phyloP scores from a whole-genome alignment of 35 echinoderm and acorn worm genomes.

The Heliocidaris tuberculata region DNA sequence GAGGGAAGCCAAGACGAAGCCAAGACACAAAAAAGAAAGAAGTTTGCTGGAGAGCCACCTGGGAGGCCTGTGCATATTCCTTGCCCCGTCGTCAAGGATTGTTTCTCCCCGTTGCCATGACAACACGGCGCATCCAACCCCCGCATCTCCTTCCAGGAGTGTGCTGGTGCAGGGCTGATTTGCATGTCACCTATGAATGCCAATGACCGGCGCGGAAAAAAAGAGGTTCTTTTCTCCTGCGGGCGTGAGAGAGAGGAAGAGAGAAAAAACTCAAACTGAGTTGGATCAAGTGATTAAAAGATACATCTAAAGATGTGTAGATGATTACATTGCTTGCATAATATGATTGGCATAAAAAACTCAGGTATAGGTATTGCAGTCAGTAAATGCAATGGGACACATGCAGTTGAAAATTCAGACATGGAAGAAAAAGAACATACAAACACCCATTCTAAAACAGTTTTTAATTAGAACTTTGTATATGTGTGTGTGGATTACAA shows the following conservation, averaged over 20 bases:
- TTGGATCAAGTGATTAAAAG: neutral
- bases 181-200: constrained; percentile 9
- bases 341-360: no score
- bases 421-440: no score
- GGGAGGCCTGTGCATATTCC: neutral
- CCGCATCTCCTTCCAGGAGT: neutral
- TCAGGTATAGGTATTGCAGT: neutral
- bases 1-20: neutral
- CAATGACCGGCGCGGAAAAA: neutral
- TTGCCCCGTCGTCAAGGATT: constrained; percentile 1
- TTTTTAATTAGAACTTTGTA: no score
- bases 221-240: no score
- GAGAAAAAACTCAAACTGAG: neutral
- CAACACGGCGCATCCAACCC: neutral
- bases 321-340: no score
- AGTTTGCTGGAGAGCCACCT: neutral
- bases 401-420: no score
- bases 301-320: neutral
- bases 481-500: no score
- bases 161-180: neutral
- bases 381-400: neutral
- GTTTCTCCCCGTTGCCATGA: constrained; percentile 7
- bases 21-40: neutral
- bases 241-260: no score
- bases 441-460: no score